phyloP scores from a whole-genome alignment of 2,113 vertebrate species.

The Melanocharis versteri region DNA sequence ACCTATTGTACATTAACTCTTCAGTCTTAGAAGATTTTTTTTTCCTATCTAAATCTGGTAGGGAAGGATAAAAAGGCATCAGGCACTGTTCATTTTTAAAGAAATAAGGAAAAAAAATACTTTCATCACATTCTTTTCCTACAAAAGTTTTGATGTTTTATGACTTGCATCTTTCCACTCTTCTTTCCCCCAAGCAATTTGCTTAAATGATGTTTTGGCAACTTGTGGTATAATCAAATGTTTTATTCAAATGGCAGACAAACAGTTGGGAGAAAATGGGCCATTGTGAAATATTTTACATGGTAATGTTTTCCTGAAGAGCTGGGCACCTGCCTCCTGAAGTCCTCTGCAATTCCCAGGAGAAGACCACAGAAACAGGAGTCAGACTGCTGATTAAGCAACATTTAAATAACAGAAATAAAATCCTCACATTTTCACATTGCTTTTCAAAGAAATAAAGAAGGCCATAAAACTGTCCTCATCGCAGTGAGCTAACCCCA shows the following conservation, averaged over 20 bases:
- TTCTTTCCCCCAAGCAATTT: background rate
- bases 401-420: conserved; percentile 19
- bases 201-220: background rate
- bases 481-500: background rate
- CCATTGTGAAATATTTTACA: background rate
- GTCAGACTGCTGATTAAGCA: background rate
- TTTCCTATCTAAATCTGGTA: background rate
- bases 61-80: background rate
- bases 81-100: background rate
- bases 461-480: conserved; percentile 25
- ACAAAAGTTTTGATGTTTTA: background rate
- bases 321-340: conserved; percentile 20
- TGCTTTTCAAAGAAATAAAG: conserved; percentile 18
- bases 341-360: background rate
- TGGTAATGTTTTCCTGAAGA: background rate
- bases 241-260: background rate
- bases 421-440: background rate
- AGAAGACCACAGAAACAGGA: background rate
- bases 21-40: background rate
- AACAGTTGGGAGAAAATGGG: background rate
- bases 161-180: background rate
- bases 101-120: background rate
- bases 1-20: background rate
- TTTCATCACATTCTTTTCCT: background rate
- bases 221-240: background rate